Evolutionary conservation across 2,113 vertebrate genomes (phyloP).

Genomic region (Lanius ludovicianus): DNA sequence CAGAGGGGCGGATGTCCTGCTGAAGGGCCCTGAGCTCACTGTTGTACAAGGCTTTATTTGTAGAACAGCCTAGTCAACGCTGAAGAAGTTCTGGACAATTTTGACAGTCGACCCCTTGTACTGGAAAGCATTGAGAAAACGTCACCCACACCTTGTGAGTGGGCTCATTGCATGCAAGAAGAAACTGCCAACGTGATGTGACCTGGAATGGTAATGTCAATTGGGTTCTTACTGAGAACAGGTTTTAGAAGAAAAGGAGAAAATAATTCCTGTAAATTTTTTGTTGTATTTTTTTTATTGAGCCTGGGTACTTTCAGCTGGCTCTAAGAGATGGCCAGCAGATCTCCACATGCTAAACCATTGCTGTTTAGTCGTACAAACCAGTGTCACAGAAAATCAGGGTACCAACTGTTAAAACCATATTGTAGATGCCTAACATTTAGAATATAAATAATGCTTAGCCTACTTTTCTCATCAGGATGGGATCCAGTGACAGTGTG

Average conservation of each 20-base stretch:
- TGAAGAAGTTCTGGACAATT: background rate
- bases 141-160: background rate
- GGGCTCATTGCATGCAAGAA: background rate
- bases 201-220: background rate
- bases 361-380: background rate
- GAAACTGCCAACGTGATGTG: background rate
- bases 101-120: background rate
- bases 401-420: background rate
- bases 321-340: background rate
- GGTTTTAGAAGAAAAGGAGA: background rate
- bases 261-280: background rate
- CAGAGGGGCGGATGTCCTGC: too few relatives aligned
- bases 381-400: background rate
- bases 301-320: background rate
- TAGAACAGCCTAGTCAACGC: background rate
- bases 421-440: background rate
- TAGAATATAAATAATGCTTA: background rate
- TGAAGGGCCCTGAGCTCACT: background rate
- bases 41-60: background rate
- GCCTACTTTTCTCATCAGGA: constrained; percentile 16
- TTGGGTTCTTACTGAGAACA: background rate
- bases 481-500: background rate
- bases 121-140: background rate
- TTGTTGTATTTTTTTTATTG: background rate
- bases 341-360: background rate